phyloP scores from a whole-genome alignment of 2,113 vertebrate genomes.

The Malaclemys terrapin region DNA sequence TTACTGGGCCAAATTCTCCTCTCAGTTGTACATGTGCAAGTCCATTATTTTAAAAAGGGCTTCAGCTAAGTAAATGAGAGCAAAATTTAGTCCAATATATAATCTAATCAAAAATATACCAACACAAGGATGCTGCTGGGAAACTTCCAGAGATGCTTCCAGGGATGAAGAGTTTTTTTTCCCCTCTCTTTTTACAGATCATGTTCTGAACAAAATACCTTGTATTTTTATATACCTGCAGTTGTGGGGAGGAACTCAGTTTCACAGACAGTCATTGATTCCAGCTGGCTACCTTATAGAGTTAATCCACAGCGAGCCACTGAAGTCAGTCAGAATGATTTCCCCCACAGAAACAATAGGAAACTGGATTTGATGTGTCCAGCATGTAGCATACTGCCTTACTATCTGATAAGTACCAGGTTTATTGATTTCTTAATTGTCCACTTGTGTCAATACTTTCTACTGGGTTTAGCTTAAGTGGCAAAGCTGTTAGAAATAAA shows the following conservation, averaged over 20 bases:
- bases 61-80: neutral
- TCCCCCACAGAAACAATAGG: neutral
- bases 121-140: neutral
- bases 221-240: neutral
- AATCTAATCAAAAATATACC: neutral
- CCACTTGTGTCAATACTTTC: no score
- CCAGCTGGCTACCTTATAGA: neutral
- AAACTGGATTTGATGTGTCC: neutral
- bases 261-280: neutral
- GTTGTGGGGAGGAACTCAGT: neutral
- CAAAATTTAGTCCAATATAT: neutral
- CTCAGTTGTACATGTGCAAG: neutral
- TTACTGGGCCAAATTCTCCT: neutral
- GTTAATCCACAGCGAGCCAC: neutral
- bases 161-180: neutral
- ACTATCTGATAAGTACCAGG: constrained; percentile 4
- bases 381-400: neutral
- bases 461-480: no score
- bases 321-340: neutral
- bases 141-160: neutral
- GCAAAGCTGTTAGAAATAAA: neutral
- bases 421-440: constrained; percentile 14
- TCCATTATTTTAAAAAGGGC: neutral
- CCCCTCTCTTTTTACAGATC: neutral
- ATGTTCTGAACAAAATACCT: neutral